A percentile compares a stretch with the other conserved stretches of the same genome.
phyloP scores from a whole-genome alignment of 1,140 invertebrate genomes.

The Cotesia vestalis region DNA sequence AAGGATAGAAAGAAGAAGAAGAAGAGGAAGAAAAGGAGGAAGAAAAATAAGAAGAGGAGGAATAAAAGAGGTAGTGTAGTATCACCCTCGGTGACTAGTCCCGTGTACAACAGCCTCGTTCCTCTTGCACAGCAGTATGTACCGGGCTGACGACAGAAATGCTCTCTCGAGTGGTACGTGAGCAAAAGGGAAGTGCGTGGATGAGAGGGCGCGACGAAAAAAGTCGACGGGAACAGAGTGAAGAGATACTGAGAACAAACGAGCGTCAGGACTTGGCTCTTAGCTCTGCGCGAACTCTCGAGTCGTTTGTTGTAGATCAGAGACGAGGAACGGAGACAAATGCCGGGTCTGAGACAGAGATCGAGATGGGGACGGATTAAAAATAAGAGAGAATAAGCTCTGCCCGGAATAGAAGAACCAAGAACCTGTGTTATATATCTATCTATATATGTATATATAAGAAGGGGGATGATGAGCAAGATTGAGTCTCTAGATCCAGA shows the following conservation, averaged over 20 bases:
- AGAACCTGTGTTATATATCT: background rate
- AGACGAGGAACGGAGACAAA: background rate
- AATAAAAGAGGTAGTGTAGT: no score
- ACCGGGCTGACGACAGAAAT: conserved; percentile 51
- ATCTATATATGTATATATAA: background rate
- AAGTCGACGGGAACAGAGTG: background rate
- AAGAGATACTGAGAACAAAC: conserved; percentile 16
- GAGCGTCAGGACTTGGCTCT: conserved; percentile 9
- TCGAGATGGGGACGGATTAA: conserved; percentile 2
- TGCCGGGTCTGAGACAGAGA: background rate
- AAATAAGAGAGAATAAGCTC: conserved; percentile 37
- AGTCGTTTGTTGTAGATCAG: no score
- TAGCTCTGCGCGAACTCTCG: conserved; percentile 7
- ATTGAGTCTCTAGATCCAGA: conserved; percentile 30
- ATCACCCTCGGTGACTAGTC: conserved; percentile 41
- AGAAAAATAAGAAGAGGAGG: no score
- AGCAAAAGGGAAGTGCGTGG: conserved; percentile 40
- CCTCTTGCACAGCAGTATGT: no score
- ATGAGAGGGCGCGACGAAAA: conserved; percentile 27
- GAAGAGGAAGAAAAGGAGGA: no score
- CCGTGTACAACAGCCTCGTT: conserved; percentile 24
- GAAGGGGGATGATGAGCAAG: conserved; percentile 33
- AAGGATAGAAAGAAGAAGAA: no score
- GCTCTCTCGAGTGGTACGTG: conserved; percentile 50
- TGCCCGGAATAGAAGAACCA: no score